These are phyloP conservation scores for Resseliella maxima DNA, from an alignment of 2,888 invertebrate species.

Conservation along the genomic window DNA sequence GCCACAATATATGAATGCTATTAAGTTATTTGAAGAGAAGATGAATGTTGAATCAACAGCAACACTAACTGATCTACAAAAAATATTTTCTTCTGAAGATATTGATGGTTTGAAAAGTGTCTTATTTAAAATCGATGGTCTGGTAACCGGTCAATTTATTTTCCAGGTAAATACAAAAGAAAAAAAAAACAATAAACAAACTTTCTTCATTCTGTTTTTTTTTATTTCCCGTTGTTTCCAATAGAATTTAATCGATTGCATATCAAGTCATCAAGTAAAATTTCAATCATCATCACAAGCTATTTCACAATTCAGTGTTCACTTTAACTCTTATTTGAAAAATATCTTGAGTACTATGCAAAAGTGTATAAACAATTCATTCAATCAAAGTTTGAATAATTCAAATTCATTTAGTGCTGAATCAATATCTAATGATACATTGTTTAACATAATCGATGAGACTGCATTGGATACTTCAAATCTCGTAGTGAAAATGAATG, in stretches of 20 bases:
- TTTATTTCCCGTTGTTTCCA: not conserved
- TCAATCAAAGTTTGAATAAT: conserved; percentile 35
- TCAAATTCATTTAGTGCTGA: conserved; percentile 19
- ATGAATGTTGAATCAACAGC: conserved; percentile 65
- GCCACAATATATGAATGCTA: conserved; percentile 77
- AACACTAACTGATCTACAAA: conserved; percentile 72
- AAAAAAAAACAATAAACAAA: conserved; percentile 43
- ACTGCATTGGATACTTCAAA: conserved; percentile 74
- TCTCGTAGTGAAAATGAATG: conserved; percentile 75
- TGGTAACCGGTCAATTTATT: conserved; percentile 69
- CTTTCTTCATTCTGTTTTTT: not conserved
- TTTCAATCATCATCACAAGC: conserved; percentile 61
- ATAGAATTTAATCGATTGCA: conserved; percentile 62
- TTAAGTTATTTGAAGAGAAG: not conserved
- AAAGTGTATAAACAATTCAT: conserved; percentile 55
- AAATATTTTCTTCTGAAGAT: conserved; percentile 70
- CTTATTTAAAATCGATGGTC: conserved; percentile 70
- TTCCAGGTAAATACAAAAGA: conserved; percentile 70
- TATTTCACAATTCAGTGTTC: conserved; percentile 62
- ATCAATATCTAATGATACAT: not conserved
- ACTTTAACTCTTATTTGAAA: conserved; percentile 64
- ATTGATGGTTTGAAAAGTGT: conserved; percentile 78
- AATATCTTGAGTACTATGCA: conserved; percentile 61
- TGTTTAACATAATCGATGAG: conserved; percentile 70
- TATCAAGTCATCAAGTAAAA: conserved; percentile 61